Base-by-base conservation (phyloP, 1,140 invertebrate species). In the Lineus longissimus region DNA sequence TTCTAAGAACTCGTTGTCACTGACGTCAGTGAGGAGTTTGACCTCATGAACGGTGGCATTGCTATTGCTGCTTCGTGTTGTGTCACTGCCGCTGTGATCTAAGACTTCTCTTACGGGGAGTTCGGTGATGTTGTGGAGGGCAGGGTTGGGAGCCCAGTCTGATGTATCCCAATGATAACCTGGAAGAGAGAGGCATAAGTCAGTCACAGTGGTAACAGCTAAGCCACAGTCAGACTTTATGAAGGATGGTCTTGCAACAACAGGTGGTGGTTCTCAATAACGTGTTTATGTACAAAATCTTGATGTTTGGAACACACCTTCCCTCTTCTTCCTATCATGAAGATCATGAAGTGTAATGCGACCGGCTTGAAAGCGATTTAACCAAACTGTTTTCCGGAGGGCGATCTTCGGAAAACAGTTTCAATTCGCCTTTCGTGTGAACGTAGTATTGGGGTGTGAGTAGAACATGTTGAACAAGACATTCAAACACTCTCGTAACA, bases 111-210 rank as follows among this genome's bases (percentile, higher is more conserved):
- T 91, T 72, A 91, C 91, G 64, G 92, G 91, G 68, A 95, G 90
- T 83, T 93, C 91, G 61, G 92, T 92, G 79, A 95, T 95, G 80
- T 94, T 93, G 57, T 92, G 91, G 70, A 94, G 83, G 64, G 91
- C 70, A 23, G 70, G 70, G 7, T 75, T 87, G 62, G 90, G 86
- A 67, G 91, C 90, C 93, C 93, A 95, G 85, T 96, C 94, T 68
- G 92, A 95, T 79, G 92, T 94, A 84, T 96, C 94, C 94, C 93
- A 96, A 84, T 95, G 92, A 84, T 96, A 96, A 78, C 90, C 90
- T 87, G 87, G 76, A 65, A 64, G 27, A 51, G 13, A 65, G 22
- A 6, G 7, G 29, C 7, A 33, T 47, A 29, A 43, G 27, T 54
- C 45, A 15, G 15, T 40, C 40, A 27, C 23, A 22, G 29, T 19